These are phyloP conservation scores for Euzetes globulus DNA, from an alignment of 2,888 invertebrate genomes.

Conservation along the genomic window DNA sequence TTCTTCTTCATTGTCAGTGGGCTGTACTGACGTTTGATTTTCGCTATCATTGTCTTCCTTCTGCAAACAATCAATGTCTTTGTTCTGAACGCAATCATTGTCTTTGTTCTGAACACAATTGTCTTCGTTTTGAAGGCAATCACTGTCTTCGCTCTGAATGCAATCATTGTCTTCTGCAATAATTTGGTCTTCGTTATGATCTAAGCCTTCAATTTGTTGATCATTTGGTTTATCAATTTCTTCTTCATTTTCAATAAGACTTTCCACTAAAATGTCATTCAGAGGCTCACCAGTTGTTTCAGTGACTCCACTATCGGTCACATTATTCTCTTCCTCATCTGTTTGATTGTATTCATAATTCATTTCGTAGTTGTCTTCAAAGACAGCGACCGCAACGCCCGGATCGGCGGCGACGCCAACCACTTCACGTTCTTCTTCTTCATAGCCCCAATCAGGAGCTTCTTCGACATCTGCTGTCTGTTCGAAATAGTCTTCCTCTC, in stretches of 20 bases:
- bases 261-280: constrained; percentile 44
- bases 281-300: no score
- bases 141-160: not conserved
- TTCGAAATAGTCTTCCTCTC: not conserved
- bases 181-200: not conserved
- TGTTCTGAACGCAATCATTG: no score
- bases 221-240: constrained; percentile 28
- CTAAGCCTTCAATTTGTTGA: not conserved
- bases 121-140: not conserved
- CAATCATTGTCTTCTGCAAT: no score
- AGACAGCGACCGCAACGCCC: not conserved
- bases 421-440: not conserved
- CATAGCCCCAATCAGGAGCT: not conserved
- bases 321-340: not conserved
- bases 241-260: constrained; percentile 44
- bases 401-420: not conserved
- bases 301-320: no score
- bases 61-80: not conserved
- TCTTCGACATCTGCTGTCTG: not conserved
- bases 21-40: no score
- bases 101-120: not conserved
- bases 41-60: not conserved
- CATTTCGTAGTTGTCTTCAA: not conserved
- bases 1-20: not conserved
- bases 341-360: not conserved